These are phyloP conservation scores for Omphaloscelis lunosa DNA, from an alignment of 2,888 invertebrate species.

Conservation along the genomic window DNA sequence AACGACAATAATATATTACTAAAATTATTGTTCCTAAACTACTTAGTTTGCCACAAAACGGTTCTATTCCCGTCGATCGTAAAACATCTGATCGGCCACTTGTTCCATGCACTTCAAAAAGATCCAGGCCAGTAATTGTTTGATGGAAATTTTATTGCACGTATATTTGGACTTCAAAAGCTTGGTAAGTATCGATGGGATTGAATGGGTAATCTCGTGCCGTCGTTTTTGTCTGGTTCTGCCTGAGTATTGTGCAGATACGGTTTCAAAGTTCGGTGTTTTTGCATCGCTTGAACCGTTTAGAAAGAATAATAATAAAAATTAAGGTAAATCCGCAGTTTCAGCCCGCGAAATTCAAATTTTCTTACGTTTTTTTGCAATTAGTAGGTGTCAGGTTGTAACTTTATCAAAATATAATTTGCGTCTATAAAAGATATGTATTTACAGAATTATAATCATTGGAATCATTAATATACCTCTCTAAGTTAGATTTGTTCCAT, in stretches of 20 bases:
- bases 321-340: no score
- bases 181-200: slow-evolving; percentile 21
- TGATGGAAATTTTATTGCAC: slow-evolving; percentile 59
- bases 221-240: no score
- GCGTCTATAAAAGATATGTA: no score
- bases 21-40: not conserved
- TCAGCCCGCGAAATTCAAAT: no score
- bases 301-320: no score
- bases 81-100: slow-evolving; percentile 66
- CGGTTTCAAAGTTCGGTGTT: not conserved
- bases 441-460: no score
- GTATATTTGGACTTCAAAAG: slow-evolving; percentile 67
- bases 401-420: no score
- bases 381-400: no score
- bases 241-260: slow-evolving; percentile 28
- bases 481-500: no score
- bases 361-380: no score
- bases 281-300: no score
- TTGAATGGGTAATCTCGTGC: not conserved
- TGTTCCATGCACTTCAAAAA: slow-evolving; percentile 65
- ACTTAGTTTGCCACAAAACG: slow-evolving; percentile 52
- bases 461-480: no score
- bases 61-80: slow-evolving; percentile 65
- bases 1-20: not conserved
- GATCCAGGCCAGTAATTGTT: slow-evolving; percentile 65